Percentiles rank a stretch among this genome's conserved stretches.
Conservation (phyloP, 2,113 vertebrate species). For the Proterorhinus semilunaris region DNA sequence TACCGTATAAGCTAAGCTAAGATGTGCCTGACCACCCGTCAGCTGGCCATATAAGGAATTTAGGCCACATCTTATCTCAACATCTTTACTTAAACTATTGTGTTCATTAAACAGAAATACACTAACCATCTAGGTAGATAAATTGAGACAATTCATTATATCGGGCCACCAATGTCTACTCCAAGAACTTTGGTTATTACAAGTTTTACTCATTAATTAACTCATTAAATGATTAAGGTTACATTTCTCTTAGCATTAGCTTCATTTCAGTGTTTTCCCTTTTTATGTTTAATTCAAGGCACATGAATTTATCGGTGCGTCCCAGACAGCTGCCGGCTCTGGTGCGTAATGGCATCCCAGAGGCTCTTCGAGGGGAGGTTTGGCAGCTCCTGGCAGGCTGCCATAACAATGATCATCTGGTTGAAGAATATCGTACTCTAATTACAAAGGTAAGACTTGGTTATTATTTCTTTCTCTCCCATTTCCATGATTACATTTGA, state of each 20-base stretch:
- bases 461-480: neutral
- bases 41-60: too few species aligned
- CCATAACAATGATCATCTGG: slow-evolving; percentile 95
- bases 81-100: too few species aligned
- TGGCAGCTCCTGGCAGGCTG: slow-evolving; percentile 98
- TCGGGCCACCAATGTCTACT: too few species aligned
- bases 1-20: too few species aligned
- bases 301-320: slow-evolving; percentile 91
- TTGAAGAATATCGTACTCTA: slow-evolving; percentile 97
- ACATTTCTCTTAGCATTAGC: neutral
- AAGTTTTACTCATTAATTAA: neutral
- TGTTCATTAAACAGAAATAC: too few species aligned
- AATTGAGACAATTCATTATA: too few species aligned
- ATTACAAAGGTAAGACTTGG: slow-evolving; percentile 89
- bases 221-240: neutral
- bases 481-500: too few species aligned
- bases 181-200: too few species aligned
- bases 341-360: slow-evolving; percentile 93
- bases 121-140: too few species aligned
- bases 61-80: too few species aligned
- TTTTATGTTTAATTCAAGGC: slow-evolving; percentile 73
- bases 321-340: slow-evolving; percentile 87
- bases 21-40: too few species aligned
- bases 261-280: neutral
- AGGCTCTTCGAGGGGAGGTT: slow-evolving; percentile 94